Base-by-base conservation (phyloP, 2,888 invertebrate species). In the Cheilosia variabilis region DNA sequence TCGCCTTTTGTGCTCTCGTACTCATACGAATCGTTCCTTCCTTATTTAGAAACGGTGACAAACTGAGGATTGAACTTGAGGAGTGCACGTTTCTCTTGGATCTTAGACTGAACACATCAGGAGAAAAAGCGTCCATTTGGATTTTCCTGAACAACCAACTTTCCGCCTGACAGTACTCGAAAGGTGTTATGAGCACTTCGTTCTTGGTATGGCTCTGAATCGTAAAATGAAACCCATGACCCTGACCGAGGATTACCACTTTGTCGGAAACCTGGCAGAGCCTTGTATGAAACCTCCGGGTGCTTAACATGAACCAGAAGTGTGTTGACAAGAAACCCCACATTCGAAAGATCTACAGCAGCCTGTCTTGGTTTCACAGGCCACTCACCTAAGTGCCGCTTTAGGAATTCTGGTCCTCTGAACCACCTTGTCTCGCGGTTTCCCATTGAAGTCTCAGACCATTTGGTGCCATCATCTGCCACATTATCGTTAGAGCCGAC, bases 381-480 rank as follows among this genome's bases (percentile, higher is more conserved):
- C 62, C 69, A 62, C 27, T 62, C 53, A 6, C 27, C n/a, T 6
- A 27, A 17, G 24, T 53, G 34, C 19, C 24, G 27, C 41, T 15
- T 52, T 0, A 77, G 37, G n/a, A 77, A 77, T 1, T 34, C 53
- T 17, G 68, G 53, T 17, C 45, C 62, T 4, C n/a, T 53, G 24
- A 77, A 77, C 43, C 68, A 77, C 34, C 68, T 68, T 1, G 53
- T 24, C 13, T 34, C 41, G 0, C 17, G 52, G 22, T 62, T 37
- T 10, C 60, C 77, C 22, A 77, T 60, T 5, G 53, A 19, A 17
- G 13, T 13, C 6, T 76, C 58, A 31, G 10, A 27, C 68, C 77
- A 76, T 47, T 41, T 52, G 15, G 76, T 66, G 7, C 31, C 76
- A 37, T 76, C 52, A 43, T 76, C 66, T n/a, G 76, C 58, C 1